Percentiles rank a stretch among this genome's conserved stretches.
phyloP scores from a whole-genome alignment of 2,888 invertebrate species.

The Aporophyla nigra region DNA sequence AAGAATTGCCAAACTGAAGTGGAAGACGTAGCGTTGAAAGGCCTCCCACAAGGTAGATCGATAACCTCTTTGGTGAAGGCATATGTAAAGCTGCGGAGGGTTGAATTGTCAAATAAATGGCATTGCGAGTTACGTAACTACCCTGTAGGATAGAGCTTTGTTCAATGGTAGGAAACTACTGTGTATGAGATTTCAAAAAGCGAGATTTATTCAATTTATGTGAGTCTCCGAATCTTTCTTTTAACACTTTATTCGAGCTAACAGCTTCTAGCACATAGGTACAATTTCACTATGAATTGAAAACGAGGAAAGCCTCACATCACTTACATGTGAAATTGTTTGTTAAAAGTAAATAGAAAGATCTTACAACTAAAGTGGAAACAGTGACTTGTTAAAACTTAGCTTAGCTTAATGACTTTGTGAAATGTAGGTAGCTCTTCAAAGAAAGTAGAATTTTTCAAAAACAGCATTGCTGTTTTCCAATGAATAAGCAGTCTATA shows the following conservation, averaged over 20 bases:
- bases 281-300: conserved; percentile 26
- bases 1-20: no score
- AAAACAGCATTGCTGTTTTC: background rate
- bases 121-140: background rate
- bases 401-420: background rate
- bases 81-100: no score
- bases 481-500: no score
- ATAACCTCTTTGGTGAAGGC: no score
- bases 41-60: no score
- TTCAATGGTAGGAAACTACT: background rate
- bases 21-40: no score
- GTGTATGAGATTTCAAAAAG: background rate
- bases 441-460: background rate
- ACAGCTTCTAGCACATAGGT: background rate
- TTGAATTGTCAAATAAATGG: background rate
- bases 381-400: conserved; percentile 16
- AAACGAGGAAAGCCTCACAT: conserved; percentile 13
- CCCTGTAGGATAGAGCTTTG: background rate
- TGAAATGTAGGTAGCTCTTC: background rate
- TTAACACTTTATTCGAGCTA: conserved; percentile 1
- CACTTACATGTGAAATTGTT: conserved; percentile 37
- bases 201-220: background rate
- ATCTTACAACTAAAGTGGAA: background rate
- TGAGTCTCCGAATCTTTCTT: background rate
- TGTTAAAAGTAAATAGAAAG: conserved; percentile 44